phyloP scores from a whole-genome alignment of 2,797 vertebrate genomes.

The Channallabes apus region DNA sequence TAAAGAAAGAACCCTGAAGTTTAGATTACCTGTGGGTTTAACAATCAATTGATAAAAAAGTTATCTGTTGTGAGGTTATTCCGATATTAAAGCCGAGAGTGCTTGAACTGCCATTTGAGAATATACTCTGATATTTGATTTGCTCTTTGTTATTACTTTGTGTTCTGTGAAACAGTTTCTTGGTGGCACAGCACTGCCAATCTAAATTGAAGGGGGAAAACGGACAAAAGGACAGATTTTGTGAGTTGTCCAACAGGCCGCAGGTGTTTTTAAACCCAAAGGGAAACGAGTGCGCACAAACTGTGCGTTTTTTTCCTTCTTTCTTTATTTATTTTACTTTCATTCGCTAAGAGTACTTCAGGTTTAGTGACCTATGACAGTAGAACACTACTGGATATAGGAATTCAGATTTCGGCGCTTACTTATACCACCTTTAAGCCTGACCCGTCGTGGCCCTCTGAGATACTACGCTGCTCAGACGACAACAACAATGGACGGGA shows the following conservation, averaged over 20 bases:
- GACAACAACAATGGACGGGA: no score
- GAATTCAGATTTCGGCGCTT: no score
- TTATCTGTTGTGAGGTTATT: slow-evolving; percentile 1
- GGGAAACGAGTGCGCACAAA: no score
- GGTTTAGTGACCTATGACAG: no score
- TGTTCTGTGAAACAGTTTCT: not conserved
- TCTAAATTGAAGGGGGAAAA: not conserved
- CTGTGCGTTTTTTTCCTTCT: no score
- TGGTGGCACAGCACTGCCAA: not conserved
- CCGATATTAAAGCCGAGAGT: slow-evolving; percentile 2
- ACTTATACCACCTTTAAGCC: no score
- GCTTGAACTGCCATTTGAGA: slow-evolving; percentile 3
- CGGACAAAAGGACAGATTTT: not conserved
- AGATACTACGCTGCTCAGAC: no score
- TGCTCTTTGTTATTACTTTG: slow-evolving; percentile 18
- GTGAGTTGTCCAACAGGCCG: not conserved
- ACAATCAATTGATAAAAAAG: slow-evolving; percentile 1
- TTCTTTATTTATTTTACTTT: no score
- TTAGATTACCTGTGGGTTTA: slow-evolving; percentile 2
- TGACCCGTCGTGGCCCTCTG: no score
- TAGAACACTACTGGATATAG: no score
- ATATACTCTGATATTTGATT: slow-evolving; percentile 29
- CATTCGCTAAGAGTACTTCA: no score
- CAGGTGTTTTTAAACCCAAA: slow-evolving; percentile 2
- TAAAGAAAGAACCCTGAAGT: not conserved